phyloP scores from a whole-genome alignment of 2,888 invertebrate species.

The Eumerus sabulonum region DNA sequence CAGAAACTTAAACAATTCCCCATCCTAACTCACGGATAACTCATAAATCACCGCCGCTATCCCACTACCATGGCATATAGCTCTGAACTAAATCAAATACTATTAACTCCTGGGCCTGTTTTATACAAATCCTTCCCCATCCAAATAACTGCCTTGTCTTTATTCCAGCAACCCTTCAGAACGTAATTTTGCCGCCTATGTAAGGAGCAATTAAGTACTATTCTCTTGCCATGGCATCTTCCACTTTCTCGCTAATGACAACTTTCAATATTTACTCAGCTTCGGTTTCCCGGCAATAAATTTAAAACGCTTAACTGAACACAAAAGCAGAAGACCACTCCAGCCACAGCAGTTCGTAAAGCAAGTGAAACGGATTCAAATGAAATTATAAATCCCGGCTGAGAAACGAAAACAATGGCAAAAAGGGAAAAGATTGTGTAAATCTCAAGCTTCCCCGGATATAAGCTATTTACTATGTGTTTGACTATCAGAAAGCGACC shows the following conservation, averaged over 20 bases:
- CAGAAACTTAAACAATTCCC: conserved; percentile 6
- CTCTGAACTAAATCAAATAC: conserved; percentile 43
- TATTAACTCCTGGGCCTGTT: conserved; percentile 40
- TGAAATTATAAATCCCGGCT: conserved; percentile 51
- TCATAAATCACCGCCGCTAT: conserved; percentile 38
- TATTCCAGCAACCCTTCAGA: conserved; percentile 34
- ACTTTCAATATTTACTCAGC: conserved; percentile 62
- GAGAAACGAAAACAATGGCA: conserved; percentile 14
- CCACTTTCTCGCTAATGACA: conserved; percentile 40
- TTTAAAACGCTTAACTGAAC: conserved; percentile 40
- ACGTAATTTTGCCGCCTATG: conserved; percentile 45
- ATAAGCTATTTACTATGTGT: conserved; percentile 2
- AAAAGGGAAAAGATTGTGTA: too few species aligned
- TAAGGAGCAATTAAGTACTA: conserved; percentile 35
- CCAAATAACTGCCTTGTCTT: background rate
- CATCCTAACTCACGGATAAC: background rate
- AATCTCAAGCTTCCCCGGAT: conserved; percentile 2
- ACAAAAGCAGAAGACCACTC: conserved; percentile 12
- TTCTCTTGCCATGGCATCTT: conserved; percentile 8
- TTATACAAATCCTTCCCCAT: background rate
- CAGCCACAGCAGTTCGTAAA: too few species aligned
- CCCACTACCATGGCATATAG: conserved; percentile 37
- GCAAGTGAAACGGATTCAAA: background rate
- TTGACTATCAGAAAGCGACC: conserved; percentile 3
- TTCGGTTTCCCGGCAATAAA: conserved; percentile 55